Conservation (phyloP, 2,888 invertebrate species). For the Ophraella communa region DNA sequence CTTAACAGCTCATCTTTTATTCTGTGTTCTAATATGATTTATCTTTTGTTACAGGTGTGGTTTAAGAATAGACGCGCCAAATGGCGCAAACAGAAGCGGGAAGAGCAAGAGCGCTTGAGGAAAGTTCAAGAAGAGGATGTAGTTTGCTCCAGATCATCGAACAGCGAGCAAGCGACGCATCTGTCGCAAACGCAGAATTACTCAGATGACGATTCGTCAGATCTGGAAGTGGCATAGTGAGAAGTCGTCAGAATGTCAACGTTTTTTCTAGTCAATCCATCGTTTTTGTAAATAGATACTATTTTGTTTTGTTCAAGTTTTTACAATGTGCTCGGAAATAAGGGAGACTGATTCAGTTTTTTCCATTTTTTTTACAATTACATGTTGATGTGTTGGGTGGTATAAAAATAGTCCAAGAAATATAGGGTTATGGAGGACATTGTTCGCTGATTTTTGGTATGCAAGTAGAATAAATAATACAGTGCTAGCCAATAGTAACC, state of each 20-base stretch:
- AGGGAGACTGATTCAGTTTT: background rate
- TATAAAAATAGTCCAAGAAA: no score
- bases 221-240: constrained; percentile 79
- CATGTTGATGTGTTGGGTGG: no score
- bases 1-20: no score
- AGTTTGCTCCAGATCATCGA: constrained; percentile 39
- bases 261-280: constrained; percentile 24
- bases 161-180: constrained; percentile 35
- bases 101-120: constrained; percentile 81
- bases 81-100: constrained; percentile 95
- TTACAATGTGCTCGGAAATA: background rate
- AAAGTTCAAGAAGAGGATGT: constrained; percentile 81
- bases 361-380: background rate
- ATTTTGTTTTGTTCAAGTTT: constrained; percentile 5
- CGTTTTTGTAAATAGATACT: constrained; percentile 28
- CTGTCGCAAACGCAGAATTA: constrained; percentile 56
- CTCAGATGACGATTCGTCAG: constrained; percentile 79
- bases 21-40: background rate
- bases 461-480: no score
- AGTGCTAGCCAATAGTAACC: no score
- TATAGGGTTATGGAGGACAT: no score
- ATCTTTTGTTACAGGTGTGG: constrained; percentile 79
- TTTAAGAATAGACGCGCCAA: constrained; percentile 95
- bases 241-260: background rate
- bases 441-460: no score